phyloP scores from a whole-genome alignment of 92 coral and sea anemone species.

The Zoanthus gigantus region DNA sequence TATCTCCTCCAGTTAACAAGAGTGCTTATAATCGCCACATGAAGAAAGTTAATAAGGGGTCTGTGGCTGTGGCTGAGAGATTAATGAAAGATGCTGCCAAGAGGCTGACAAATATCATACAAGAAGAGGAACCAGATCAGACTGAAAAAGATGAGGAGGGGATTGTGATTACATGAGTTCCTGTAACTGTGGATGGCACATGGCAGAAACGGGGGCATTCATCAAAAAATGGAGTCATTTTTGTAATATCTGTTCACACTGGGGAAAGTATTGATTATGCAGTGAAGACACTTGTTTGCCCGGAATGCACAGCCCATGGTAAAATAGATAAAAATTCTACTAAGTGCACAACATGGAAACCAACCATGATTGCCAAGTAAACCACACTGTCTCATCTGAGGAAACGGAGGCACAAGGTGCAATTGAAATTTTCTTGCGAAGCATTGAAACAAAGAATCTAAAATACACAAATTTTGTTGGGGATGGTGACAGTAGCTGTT shows the following conservation, averaged over 20 bases:
- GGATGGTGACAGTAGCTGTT: neutral
- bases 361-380: conserved; percentile 54
- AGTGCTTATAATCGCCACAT: no score
- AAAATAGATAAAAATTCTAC: conserved; percentile 34
- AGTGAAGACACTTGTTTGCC: neutral
- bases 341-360: conserved; percentile 46
- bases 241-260: conserved; percentile 11
- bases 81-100: conserved; percentile 9
- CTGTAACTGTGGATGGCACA: neutral
- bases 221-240: conserved; percentile 45
- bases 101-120: neutral
- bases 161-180: conserved; percentile 8
- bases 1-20: no score
- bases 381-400: conserved; percentile 52
- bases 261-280: conserved; percentile 56
- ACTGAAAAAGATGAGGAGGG: conserved; percentile 19
- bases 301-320: conserved; percentile 51
- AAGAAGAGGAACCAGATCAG: neutral
- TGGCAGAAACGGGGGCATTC: conserved; percentile 55
- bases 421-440: neutral
- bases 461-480: neutral
- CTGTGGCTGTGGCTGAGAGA: conserved; percentile 18
- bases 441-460: neutral
- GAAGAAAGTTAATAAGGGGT: neutral
- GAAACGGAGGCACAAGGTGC: conserved; percentile 6